These are phyloP conservation scores for Nestor notabilis DNA, from an alignment of 2,113 vertebrate species.

Conservation along the genomic window DNA sequence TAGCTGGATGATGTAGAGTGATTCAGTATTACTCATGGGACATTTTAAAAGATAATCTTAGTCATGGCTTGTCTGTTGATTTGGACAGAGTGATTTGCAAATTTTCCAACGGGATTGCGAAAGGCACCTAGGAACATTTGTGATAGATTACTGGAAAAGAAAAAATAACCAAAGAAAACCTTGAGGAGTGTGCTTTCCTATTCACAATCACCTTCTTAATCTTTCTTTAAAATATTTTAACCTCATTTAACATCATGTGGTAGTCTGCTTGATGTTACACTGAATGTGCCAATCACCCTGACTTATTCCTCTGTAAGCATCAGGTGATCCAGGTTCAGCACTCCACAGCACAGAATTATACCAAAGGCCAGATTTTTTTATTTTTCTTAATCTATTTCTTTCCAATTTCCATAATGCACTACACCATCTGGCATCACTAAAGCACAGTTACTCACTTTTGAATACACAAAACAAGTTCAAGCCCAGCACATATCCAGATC, in stretches of 20 bases:
- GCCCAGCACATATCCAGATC: not conserved
- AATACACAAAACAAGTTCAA: not conserved
- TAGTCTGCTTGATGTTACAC: constrained; percentile 17
- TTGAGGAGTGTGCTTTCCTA: not conserved
- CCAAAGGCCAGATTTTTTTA: constrained; percentile 38
- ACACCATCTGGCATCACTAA: constrained; percentile 23
- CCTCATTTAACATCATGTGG: not conserved
- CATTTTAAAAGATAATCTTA: not conserved
- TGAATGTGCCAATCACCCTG: not conserved
- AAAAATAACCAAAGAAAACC: not conserved
- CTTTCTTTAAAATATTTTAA: not conserved
- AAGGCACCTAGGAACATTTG: not conserved
- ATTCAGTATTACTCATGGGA: not conserved
- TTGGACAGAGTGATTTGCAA: not conserved
- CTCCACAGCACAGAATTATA: constrained; percentile 50
- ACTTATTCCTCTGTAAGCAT: constrained; percentile 59
- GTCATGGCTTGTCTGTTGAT: not conserved
- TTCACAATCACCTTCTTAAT: not conserved
- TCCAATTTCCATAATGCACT: constrained; percentile 51
- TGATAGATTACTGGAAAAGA: not conserved
- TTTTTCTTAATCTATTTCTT: constrained; percentile 63
- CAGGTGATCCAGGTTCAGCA: constrained; percentile 36
- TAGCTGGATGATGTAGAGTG: not conserved
- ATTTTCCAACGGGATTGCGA: not conserved
- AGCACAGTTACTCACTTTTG: constrained; percentile 40